Evolutionary conservation across 1,140 invertebrate species (phyloP), one percentile per base, ranked within the genome.

Genomic region (Bombus balteatus): DNA sequence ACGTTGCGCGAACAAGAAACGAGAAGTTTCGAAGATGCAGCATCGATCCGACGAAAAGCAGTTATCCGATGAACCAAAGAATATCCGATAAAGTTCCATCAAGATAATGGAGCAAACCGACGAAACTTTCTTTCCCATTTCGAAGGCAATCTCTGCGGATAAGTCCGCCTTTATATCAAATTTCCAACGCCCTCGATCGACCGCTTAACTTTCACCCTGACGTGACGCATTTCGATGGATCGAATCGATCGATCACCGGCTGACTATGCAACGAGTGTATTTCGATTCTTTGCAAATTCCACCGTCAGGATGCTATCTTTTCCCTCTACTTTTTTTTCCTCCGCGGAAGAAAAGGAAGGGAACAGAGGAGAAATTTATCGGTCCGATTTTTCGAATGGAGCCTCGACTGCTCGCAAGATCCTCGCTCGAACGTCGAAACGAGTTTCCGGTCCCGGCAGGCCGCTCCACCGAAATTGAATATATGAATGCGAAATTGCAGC

Each of bases 381-480:
- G 47, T 32, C 25, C 22, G 41, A 53, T 81, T 43, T 32, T n/a
- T 73, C 68, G 53, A 81, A 34, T 28, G 8, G 62, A 43, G 37
- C 28, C 41, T n/a, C 18, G 2, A 59, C 22, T 25, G 28, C 68
- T 53, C 43, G 72, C 65, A 43, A 80, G 76, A 84, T 84, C 82
- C 65, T 76, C 34, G 25, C 59, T 86, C 65, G 77, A 74, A 47
- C 76, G 57, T 32, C 68, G 76, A 53, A 87, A 80, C 86, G 74
- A 74, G 68, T 70, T 83, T 84, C 57, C 81, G 68, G 74, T 70
- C 82, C 82, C 81, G 25, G 70, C 68, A 72, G 77, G n/a, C 87
- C 73, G 83, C 66, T 70, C 73, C 79, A n/a, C 39, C 72, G 72
- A 87, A 89, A 87, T 89, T 89, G 88, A 87, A 89, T 89, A 87